Conservation (phyloP, 2,113 vertebrate genomes). For the Malaclemys terrapin region DNA sequence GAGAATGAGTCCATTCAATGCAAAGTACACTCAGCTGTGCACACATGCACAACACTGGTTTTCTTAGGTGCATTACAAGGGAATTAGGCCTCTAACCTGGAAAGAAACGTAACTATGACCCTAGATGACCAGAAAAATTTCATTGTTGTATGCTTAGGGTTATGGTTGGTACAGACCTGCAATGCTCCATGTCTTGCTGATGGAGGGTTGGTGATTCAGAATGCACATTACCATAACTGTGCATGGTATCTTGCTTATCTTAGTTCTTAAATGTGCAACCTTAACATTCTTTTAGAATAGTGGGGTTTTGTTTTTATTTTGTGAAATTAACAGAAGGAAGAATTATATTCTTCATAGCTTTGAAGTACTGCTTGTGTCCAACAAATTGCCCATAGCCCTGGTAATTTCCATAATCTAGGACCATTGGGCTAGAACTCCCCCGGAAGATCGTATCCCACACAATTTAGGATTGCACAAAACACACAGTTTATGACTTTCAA, state of each 20-base stretch:
- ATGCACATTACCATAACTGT: background rate
- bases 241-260: constrained; percentile 49
- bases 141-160: background rate
- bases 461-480: accelerated
- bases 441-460: background rate
- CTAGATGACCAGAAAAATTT: background rate
- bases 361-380: background rate
- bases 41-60: background rate
- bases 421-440: background rate
- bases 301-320: background rate
- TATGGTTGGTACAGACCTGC: background rate
- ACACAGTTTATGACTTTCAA: background rate
- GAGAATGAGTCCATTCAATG: background rate
- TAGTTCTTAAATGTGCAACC: constrained; percentile 54
- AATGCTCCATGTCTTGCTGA: background rate
- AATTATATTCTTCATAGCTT: background rate
- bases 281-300: background rate
- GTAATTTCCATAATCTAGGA: background rate
- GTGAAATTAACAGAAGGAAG: constrained; percentile 42
- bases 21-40: background rate
- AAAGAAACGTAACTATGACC: background rate
- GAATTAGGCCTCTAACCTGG: background rate
- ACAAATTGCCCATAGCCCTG: background rate
- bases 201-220: constrained; percentile 24
- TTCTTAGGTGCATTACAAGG: constrained; percentile 2